Base-by-base conservation (phyloP, 2,888 invertebrate species). In the Lepidochrysops patricia region DNA sequence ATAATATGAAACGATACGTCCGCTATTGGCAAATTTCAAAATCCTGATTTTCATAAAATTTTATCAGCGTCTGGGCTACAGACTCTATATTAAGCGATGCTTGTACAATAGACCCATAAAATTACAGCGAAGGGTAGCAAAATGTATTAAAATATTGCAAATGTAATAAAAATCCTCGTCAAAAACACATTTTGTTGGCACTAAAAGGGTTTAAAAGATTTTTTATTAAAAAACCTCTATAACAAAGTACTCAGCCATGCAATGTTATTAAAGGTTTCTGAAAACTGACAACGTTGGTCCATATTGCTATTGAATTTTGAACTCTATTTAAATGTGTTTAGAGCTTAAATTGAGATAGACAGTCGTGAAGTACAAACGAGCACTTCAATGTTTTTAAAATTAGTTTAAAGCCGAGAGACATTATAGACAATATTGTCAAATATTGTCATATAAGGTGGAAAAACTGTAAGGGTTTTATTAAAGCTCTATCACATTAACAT, bases 211-310 rank as follows among this genome's bases (percentile, higher is more conserved):
- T 43, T 43, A 23, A 43, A 43, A 43, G 3, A 13, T 29, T 9
- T 49, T 50, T 32, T 15, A 25, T 37, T n/a, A 57, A 35, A 57
- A 50, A 52, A 52, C 13, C 0, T 7, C 23, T 23, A 50, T 13
- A 29, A 43, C 19, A 13, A 49, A 29, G 48, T 50, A 48, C 49
- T n/a, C 50, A 50, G 49, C 23, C 26, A 32, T 23, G 50, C 50
- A 15, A 50, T 34, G 58, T 49, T 35, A 58, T 58, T 58, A 50
- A 50, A 58, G 58, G 26, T 6, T 52, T 52, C 50, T 34, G 58
- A 58, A 58, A 50, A 58, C 34, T 58, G 50, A 50, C 58, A 58
- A 58, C 15, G 50, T 32, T 29, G 50, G 34, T 49, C 50, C 58
- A 58, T 49, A 9, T 19, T 13, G 5, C 9, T 19, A 29, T 32